Evolutionary conservation across 2,888 invertebrate genomes (phyloP).

Genomic region (Pandemis heparana): DNA sequence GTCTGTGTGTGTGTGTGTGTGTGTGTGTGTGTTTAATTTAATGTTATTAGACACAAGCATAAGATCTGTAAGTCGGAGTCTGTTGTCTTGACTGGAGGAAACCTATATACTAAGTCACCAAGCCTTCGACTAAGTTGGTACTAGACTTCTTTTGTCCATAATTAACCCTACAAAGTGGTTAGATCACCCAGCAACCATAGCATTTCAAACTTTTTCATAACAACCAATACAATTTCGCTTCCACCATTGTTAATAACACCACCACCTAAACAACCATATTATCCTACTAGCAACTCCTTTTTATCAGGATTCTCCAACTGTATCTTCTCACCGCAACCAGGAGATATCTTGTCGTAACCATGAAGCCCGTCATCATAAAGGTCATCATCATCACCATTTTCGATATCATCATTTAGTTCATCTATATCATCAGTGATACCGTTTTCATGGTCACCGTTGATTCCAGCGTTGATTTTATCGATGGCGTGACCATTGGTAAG

Average conservation of each 20-base stretch:
- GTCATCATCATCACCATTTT: slow-evolving; percentile 49
- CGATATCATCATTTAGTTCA: slow-evolving; percentile 30
- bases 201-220: background rate
- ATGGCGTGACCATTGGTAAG: background rate
- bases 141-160: too few relatives aligned
- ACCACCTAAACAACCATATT: slow-evolving; percentile 45
- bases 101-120: too few relatives aligned
- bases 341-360: slow-evolving; percentile 71
- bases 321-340: slow-evolving; percentile 70
- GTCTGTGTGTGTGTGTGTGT: too few relatives aligned
- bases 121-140: too few relatives aligned
- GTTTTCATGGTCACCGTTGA: slow-evolving; percentile 45
- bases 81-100: too few relatives aligned
- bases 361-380: slow-evolving; percentile 58
- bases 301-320: slow-evolving; percentile 76
- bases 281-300: slow-evolving; percentile 73
- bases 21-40: too few relatives aligned
- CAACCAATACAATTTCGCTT: background rate
- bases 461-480: background rate
- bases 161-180: background rate
- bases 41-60: too few relatives aligned
- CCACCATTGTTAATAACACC: slow-evolving; percentile 38
- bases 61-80: too few relatives aligned
- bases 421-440: slow-evolving; percentile 31
- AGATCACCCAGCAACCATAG: background rate